phyloP scores from a whole-genome alignment of 37 sponge, comb jelly and placozoan genomes.

The Beroe forskalii region DNA sequence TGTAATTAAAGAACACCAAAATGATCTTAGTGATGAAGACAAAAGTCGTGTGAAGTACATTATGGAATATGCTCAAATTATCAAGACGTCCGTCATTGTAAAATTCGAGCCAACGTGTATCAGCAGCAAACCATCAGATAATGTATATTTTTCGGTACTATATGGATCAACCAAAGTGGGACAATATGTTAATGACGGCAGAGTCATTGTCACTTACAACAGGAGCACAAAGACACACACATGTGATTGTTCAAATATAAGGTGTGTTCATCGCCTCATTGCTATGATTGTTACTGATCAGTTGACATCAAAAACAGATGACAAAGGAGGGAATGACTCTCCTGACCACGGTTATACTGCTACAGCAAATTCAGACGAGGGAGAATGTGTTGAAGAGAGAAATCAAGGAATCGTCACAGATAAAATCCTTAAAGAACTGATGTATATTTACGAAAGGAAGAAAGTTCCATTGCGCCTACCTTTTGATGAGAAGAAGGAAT shows the following conservation, averaged over 20 bases:
- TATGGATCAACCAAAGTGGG: not conserved
- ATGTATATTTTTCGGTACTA: not conserved
- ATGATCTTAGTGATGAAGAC: not conserved
- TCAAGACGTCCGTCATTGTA: not conserved
- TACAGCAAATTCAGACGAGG: no score
- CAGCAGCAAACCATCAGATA: not conserved
- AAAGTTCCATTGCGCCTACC: no score
- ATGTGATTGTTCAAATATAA: not conserved
- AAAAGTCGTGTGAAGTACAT: not conserved
- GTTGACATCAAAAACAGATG: no score
- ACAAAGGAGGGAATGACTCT: no score
- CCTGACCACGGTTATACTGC: no score
- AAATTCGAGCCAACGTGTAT: not conserved
- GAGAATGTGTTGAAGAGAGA: no score
- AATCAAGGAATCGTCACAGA: no score
- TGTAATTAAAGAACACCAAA: no score
- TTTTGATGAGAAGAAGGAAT: no score
- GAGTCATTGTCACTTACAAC: conserved; percentile 2
- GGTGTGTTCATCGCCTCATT: not conserved
- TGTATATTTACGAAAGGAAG: no score
- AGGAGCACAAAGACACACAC: not conserved
- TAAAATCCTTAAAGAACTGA: no score
- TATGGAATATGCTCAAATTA: not conserved
- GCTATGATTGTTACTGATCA: not conserved
- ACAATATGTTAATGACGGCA: not conserved